Evolutionary conservation across 30 jellyfish, hydroid and myxozoan species (phyloP).

Genomic region (Hydra vulgaris): DNA sequence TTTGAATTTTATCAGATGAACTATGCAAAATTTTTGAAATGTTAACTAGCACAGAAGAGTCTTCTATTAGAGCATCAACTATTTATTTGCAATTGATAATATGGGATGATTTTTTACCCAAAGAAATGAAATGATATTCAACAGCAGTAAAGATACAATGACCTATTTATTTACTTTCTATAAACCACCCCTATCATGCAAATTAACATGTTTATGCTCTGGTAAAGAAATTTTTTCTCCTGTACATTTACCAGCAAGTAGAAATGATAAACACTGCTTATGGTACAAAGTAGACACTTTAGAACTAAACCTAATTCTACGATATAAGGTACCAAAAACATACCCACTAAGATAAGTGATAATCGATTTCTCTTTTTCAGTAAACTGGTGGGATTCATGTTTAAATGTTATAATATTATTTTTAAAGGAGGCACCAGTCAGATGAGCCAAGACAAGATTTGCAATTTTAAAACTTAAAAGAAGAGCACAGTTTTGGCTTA

Average conservation of each 20-base stretch:
- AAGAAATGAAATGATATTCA: slow-evolving; percentile 34
- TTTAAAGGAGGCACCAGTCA: slow-evolving; percentile 16
- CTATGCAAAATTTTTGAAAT: slow-evolving; percentile 7
- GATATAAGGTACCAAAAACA: slow-evolving; percentile 9
- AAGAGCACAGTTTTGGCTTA: slow-evolving; percentile 18
- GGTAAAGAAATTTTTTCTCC: slow-evolving; percentile 21
- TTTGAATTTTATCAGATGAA: slow-evolving; percentile 14
- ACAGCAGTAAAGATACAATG: slow-evolving; percentile 21
- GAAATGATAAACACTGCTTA: slow-evolving; percentile 7
- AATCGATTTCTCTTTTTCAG: slow-evolving; percentile 16
- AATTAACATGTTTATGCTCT: slow-evolving; percentile 17
- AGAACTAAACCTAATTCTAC: not conserved
- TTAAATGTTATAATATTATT: not conserved
- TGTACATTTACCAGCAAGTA: slow-evolving; percentile 1
- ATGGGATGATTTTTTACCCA: slow-evolving; percentile 8
- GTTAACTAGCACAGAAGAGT: slow-evolving; percentile 17
- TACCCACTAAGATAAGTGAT: slow-evolving; percentile 12
- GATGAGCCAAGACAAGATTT: slow-evolving; percentile 53
- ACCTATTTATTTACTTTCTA: slow-evolving; percentile 32
- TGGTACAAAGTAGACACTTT: slow-evolving; percentile 6
- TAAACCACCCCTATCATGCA: slow-evolving; percentile 34
- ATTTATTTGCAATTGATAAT: slow-evolving; percentile 28
- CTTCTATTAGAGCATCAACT: slow-evolving; percentile 31
- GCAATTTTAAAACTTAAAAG: slow-evolving; percentile 51
- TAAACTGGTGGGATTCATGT: not conserved